Percentiles rank a stretch among this genome's conserved stretches.
These are phyloP conservation scores for Agrilus biguttatus DNA, from an alignment of 2,888 invertebrate genomes.

Conservation along the genomic window DNA sequence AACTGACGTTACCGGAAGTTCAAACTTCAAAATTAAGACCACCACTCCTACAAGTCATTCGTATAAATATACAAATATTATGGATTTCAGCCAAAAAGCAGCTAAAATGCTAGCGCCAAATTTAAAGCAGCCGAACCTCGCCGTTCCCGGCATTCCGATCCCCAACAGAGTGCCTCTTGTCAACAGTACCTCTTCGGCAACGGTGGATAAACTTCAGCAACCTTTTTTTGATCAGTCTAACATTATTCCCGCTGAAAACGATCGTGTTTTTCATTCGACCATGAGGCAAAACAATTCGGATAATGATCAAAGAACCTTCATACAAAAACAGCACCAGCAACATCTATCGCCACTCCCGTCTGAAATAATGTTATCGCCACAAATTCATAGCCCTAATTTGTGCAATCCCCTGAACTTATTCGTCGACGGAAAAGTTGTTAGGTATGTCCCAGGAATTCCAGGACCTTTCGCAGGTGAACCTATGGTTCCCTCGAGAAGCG, in stretches of 20 bases:
- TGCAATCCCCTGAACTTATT: conserved; percentile 37
- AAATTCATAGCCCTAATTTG: conserved; percentile 25
- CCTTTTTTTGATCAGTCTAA: conserved; percentile 3
- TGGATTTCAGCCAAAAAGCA: conserved; percentile 32
- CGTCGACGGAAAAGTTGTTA: conserved; percentile 60
- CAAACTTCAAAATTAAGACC: conserved; percentile 4
- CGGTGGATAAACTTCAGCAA: conserved; percentile 12
- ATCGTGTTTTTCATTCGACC: conserved; percentile 54
- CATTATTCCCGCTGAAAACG: not conserved
- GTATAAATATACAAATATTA: conserved; percentile 24
- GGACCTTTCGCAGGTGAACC: conserved; percentile 47
- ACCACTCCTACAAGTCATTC: conserved; percentile 10
- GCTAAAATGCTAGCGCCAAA: conserved; percentile 29
- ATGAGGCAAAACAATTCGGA: conserved; percentile 48
- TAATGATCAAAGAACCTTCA: conserved; percentile 9
- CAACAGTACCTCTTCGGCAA: conserved; percentile 6
- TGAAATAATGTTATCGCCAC: conserved; percentile 19
- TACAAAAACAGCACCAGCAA: conserved; percentile 14
- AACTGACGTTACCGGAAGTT: conserved; percentile 2
- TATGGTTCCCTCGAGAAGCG: conserved; percentile 2
- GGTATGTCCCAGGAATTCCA: conserved; percentile 78
- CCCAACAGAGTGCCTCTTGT: conserved; percentile 14
- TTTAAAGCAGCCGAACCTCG: conserved; percentile 26
- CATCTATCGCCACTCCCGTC: conserved; percentile 22
- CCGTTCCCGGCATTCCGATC: conserved; percentile 18